Conservation (phyloP, 2,888 invertebrate genomes). For the Thecophora atra region DNA sequence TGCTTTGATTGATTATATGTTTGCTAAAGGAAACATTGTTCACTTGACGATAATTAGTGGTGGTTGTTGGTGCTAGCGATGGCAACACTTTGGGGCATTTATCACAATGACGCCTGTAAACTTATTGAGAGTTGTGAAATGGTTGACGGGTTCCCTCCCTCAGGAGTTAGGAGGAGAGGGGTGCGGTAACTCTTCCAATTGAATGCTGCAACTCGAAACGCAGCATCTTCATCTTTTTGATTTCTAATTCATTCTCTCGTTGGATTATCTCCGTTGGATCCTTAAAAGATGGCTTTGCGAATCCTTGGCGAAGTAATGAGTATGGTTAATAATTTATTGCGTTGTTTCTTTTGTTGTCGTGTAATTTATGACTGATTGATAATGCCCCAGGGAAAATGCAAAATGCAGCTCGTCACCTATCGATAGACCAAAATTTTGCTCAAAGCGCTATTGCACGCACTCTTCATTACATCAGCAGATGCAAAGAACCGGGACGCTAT, state of each 20-base stretch:
- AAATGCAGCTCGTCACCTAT: no score
- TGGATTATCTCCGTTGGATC: neutral
- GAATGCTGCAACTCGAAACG: constrained; percentile 18
- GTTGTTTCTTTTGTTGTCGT: constrained; percentile 36
- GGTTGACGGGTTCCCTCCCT: neutral
- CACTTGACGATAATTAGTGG: constrained; percentile 35
- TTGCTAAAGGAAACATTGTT: constrained; percentile 37
- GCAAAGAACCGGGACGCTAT: constrained; percentile 79
- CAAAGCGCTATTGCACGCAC: neutral
- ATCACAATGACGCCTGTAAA: constrained; percentile 32
- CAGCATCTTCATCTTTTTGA: constrained; percentile 21
- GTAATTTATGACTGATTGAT: no score
- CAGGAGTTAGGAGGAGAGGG: no score
- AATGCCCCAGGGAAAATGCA: no score
- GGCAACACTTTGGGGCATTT: neutral
- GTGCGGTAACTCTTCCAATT: constrained; percentile 15
- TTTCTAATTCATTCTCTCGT: constrained; percentile 36
- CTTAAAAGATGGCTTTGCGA: neutral
- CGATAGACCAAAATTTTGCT: neutral
- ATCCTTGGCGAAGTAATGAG: no score
- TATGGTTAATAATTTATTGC: constrained; percentile 22
- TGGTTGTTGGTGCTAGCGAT: constrained; percentile 40
- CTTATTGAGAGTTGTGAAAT: neutral
- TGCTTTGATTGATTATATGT: constrained; percentile 39
- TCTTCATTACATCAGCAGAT: constrained; percentile 74